A percentile compares a stretch with the other conserved stretches of the same genome.
Evolutionary conservation across 2,888 invertebrate genomes (phyloP).

Genomic region (Gnatocerus cornutus): DNA sequence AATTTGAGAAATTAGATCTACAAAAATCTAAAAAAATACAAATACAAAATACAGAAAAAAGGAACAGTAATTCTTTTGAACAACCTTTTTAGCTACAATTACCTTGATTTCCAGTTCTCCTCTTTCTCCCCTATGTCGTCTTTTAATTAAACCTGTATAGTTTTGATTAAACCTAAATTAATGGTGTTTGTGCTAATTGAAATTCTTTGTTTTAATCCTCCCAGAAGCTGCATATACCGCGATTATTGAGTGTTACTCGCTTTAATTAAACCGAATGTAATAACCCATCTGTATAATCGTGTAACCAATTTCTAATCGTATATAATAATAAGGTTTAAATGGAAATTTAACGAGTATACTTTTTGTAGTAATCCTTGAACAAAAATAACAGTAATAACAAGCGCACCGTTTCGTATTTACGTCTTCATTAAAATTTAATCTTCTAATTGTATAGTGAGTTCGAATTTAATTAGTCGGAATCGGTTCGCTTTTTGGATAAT

Average conservation of each 20-base stretch:
- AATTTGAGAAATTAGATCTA: no score
- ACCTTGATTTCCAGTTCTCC: no score
- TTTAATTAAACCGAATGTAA: slow-evolving; percentile 26
- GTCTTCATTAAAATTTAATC: slow-evolving; percentile 8
- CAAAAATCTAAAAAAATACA: no score
- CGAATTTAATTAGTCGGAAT: neutral
- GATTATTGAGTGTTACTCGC: slow-evolving; percentile 25
- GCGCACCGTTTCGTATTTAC: neutral
- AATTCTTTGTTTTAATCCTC: slow-evolving; percentile 31
- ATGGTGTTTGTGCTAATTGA: slow-evolving; percentile 32
- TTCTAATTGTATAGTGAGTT: neutral
- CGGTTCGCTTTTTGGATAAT: no score
- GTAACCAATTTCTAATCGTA: neutral
- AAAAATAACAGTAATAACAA: neutral
- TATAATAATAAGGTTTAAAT: no score
- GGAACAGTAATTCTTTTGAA: no score
- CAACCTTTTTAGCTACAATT: no score
- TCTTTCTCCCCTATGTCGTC: neutral
- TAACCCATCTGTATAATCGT: slow-evolving; percentile 13
- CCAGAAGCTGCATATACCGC: slow-evolving; percentile 16
- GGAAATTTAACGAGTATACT: no score
- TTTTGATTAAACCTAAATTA: slow-evolving; percentile 30
- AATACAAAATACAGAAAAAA: no score
- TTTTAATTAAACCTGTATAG: slow-evolving; percentile 17
- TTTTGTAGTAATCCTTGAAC: no score